Evolutionary conservation across 2,113 vertebrate genomes (phyloP).

Genomic region (Rhineura floridana): DNA sequence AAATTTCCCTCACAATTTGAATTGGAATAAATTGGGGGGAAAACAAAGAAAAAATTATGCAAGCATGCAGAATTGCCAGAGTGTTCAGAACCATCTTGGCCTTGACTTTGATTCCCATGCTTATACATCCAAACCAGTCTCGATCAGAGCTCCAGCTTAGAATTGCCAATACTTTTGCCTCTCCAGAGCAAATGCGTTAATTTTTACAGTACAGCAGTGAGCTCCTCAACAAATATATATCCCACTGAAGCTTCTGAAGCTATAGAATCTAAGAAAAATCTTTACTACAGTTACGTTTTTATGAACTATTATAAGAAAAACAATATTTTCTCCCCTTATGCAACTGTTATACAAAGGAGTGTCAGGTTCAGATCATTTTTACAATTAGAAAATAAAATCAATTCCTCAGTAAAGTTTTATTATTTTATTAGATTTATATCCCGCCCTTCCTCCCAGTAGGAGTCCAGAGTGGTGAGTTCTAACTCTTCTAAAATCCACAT

Average conservation of each 20-base stretch:
- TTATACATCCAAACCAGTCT: neutral
- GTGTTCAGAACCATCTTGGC: neutral
- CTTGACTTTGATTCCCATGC: neutral
- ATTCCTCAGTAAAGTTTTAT: neutral
- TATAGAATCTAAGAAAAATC: neutral
- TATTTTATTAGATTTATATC: too few species aligned
- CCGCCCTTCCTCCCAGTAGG: too few species aligned
- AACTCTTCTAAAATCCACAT: neutral
- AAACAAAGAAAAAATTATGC: neutral
- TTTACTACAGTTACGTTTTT: conserved; percentile 29
- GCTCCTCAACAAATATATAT: neutral
- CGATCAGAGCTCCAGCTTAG: neutral
- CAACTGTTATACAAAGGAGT: conserved; percentile 21
- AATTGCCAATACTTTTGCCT: neutral
- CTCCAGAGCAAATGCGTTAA: neutral
- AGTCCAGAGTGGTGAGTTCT: too few species aligned
- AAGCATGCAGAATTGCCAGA: neutral
- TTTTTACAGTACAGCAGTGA: neutral
- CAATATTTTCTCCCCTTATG: neutral
- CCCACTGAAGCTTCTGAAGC: neutral
- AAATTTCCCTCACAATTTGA: neutral
- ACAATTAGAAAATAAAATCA: conserved; percentile 12
- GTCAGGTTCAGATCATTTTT: conserved; percentile 32
- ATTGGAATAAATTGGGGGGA: neutral
- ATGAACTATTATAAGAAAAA: conserved; percentile 1